These are phyloP conservation scores for Campylomormyrus tamandua DNA, from an alignment of 2,113 vertebrate genomes.

Conservation along the genomic window DNA sequence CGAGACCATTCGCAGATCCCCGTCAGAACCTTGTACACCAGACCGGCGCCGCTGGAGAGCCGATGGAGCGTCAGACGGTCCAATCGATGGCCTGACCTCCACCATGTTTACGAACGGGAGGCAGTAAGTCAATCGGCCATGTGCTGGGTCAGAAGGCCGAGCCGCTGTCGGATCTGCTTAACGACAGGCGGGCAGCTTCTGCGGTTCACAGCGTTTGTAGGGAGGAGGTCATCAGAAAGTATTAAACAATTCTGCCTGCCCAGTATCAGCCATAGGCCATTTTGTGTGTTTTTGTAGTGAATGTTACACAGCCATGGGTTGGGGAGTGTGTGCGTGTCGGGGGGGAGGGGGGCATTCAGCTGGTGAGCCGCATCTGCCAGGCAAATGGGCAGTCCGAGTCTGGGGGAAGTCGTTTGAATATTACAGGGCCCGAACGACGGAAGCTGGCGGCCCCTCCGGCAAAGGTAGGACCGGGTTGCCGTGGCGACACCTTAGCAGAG, in stretches of 20 bases:
- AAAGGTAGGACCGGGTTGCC: background rate
- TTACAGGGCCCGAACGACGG: background rate
- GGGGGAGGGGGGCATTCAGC: background rate
- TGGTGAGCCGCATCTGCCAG: background rate
- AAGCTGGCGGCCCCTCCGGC: background rate
- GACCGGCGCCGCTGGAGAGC: background rate
- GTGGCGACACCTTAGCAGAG: background rate
- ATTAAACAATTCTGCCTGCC: background rate
- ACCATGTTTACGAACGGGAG: slow-evolving; percentile 21
- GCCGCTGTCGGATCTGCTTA: background rate
- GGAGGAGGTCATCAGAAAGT: background rate
- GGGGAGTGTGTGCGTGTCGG: background rate
- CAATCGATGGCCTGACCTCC: slow-evolving; percentile 15
- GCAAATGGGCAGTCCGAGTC: background rate
- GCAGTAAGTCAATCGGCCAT: slow-evolving; percentile 38
- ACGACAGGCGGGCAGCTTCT: background rate
- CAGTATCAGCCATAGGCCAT: background rate
- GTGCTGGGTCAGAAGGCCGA: background rate
- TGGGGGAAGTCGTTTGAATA: slow-evolving; percentile 11
- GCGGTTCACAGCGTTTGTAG: background rate
- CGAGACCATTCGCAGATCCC: background rate
- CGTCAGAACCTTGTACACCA: background rate
- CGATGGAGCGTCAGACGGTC: background rate
- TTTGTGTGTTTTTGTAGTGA: background rate
- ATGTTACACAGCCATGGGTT: background rate